Evolutionary conservation across 2,888 invertebrate genomes (phyloP).

Genomic region (Apeira syringaria): DNA sequence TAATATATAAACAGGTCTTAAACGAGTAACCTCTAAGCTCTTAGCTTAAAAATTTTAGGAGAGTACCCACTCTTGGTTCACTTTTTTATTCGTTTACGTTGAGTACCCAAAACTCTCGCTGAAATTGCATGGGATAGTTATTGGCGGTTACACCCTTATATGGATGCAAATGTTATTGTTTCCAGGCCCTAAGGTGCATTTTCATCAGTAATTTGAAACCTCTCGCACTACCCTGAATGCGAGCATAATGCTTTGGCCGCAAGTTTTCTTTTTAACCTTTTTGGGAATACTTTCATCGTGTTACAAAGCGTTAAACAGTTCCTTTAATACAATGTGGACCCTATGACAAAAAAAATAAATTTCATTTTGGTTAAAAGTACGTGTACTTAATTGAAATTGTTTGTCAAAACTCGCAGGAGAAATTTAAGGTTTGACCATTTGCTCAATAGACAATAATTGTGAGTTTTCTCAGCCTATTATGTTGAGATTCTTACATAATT

Average conservation of each 20-base stretch:
- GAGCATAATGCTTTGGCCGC: constrained; percentile 9
- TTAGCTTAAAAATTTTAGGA: constrained; percentile 23
- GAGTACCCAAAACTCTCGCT: constrained; percentile 25
- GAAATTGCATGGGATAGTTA: constrained; percentile 42
- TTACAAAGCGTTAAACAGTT: not conserved
- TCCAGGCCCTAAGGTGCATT: constrained; percentile 52
- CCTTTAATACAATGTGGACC: not conserved
- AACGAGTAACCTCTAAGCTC: constrained; percentile 20
- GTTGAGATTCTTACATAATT: no score
- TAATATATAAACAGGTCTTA: constrained; percentile 2
- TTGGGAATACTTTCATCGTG: constrained; percentile 4
- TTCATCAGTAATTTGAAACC: constrained; percentile 39
- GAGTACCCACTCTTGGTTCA: constrained; percentile 17
- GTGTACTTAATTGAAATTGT: no score
- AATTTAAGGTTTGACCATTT: no score
- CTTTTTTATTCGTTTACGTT: constrained; percentile 31
- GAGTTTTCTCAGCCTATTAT: no score
- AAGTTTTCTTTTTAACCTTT: constrained; percentile 14
- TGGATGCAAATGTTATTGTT: constrained; percentile 62
- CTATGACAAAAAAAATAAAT: not conserved
- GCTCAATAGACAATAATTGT: no score
- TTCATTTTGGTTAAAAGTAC: no score
- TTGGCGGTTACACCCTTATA: constrained; percentile 50
- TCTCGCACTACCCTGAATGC: constrained; percentile 34
- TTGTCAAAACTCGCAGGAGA: no score